phyloP scores from a whole-genome alignment of 2,888 invertebrate species.

The Chydorus sphaericus region DNA sequence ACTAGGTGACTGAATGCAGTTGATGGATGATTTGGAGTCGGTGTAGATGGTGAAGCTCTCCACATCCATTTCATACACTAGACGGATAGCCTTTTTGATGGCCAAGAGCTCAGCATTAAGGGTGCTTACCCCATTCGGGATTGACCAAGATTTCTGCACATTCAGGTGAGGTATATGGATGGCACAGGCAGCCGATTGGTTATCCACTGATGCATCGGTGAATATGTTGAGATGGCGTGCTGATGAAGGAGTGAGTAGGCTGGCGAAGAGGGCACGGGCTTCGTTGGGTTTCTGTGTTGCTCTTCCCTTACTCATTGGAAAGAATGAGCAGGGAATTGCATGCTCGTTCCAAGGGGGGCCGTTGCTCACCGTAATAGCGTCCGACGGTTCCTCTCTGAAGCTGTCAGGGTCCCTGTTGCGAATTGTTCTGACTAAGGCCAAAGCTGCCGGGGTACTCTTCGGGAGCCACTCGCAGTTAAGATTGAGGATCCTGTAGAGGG shows the following conservation, averaged over 20 bases:
- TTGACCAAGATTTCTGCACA: not conserved
- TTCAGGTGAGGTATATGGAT: not conserved
- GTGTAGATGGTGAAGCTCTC: not conserved
- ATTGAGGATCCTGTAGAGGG: not conserved
- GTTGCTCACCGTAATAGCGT: not conserved
- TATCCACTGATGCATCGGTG: not conserved
- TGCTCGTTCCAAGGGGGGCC: not conserved
- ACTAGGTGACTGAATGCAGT: too few relatives aligned
- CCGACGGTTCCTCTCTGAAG: not conserved
- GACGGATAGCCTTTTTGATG: not conserved
- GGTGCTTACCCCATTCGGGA: not conserved
- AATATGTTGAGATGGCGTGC: not conserved
- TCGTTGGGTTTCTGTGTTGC: not conserved
- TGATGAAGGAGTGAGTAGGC: not conserved
- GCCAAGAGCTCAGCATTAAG: not conserved
- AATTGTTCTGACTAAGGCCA: not conserved
- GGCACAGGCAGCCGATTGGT: not conserved
- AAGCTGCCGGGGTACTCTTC: not conserved
- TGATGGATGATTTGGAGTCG: not conserved
- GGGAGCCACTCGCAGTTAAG: not conserved
- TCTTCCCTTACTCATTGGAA: not conserved
- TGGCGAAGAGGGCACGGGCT: too few relatives aligned
- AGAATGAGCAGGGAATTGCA: not conserved
- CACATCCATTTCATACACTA: not conserved
- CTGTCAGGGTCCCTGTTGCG: not conserved